Conservation (phyloP, 2,888 invertebrate species). For the Calameuta filiformis region DNA sequence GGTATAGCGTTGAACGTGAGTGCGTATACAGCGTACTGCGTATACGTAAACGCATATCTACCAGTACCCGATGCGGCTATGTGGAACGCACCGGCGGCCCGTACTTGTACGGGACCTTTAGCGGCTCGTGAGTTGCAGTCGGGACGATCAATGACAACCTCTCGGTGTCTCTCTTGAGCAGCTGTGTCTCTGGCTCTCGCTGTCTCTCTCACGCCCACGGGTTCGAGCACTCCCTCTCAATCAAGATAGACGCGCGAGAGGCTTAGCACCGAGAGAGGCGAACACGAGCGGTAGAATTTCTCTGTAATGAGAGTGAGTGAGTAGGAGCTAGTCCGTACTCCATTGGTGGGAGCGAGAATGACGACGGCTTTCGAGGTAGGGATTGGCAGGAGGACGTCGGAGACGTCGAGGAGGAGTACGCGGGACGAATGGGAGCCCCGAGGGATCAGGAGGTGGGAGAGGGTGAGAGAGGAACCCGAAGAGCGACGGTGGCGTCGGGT, state of each 20-base stretch:
- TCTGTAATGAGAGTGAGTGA: constrained; percentile 41
- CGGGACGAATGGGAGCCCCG: constrained; percentile 25
- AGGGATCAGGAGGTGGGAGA: constrained; percentile 8
- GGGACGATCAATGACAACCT: constrained; percentile 65
- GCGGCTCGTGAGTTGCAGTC: constrained; percentile 58
- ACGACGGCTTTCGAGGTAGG: constrained; percentile 7
- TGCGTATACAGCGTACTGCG: not conserved
- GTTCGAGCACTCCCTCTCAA: constrained; percentile 56
- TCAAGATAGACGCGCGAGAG: constrained; percentile 63
- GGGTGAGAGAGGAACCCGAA: constrained; percentile 32
- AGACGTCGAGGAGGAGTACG: constrained; percentile 42
- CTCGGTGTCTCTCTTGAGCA: constrained; percentile 36
- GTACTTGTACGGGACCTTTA: constrained; percentile 65
- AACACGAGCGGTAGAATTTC: constrained; percentile 36
- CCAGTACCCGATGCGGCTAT: not conserved
- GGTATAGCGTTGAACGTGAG: not conserved
- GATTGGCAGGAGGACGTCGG: constrained; percentile 7
- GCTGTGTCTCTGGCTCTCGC: constrained; percentile 39
- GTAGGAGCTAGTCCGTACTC: constrained; percentile 25
- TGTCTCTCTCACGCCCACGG: constrained; percentile 27
- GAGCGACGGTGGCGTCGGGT: constrained; percentile 35
- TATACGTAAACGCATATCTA: not conserved
- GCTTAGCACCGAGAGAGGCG: constrained; percentile 52
- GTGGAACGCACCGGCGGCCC: constrained; percentile 7
- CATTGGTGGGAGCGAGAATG: constrained; percentile 12